Percentiles rank a stretch among this genome's conserved stretches.
These are phyloP conservation scores for Serripes groenlandicus DNA, from an alignment of 2,888 invertebrate genomes.

Conservation along the genomic window DNA sequence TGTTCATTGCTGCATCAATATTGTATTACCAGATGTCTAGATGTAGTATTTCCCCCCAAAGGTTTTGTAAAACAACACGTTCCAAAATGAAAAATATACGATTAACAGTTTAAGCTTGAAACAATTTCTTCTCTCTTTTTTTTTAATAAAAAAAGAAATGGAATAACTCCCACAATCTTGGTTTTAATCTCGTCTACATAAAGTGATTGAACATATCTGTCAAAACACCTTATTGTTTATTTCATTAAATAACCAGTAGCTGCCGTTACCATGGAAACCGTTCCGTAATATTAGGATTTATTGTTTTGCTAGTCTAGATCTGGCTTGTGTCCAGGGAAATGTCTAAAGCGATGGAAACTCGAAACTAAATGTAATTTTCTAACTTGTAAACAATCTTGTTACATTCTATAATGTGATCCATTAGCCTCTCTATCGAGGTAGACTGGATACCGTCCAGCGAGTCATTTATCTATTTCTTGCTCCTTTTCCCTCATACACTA, in stretches of 20 bases:
- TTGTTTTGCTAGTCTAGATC: constrained; percentile 50
- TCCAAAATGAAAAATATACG: no score
- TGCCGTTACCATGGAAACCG: constrained; percentile 57
- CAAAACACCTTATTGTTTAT: constrained; percentile 69
- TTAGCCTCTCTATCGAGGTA: no score
- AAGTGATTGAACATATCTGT: constrained; percentile 65
- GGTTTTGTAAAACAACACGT: no score
- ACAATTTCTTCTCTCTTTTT: no score
- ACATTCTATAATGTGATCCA: no score
- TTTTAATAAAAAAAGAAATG: not conserved
- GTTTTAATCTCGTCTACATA: constrained; percentile 22
- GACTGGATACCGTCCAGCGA: no score
- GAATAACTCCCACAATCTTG: not conserved
- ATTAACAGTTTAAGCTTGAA: no score
- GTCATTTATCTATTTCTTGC: not conserved
- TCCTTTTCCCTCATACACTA: no score
- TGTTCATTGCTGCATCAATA: no score
- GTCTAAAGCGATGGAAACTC: not conserved
- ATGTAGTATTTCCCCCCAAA: no score
- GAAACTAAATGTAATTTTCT: constrained; percentile 6
- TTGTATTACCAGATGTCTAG: no score
- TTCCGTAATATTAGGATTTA: constrained; percentile 70
- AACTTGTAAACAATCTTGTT: not conserved
- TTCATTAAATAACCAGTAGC: constrained; percentile 64
- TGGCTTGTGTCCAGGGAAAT: constrained; percentile 44